Percentiles rank a stretch among this genome's conserved stretches.
Conservation (phyloP, 2,888 invertebrate genomes). For the Diploptera punctata region DNA sequence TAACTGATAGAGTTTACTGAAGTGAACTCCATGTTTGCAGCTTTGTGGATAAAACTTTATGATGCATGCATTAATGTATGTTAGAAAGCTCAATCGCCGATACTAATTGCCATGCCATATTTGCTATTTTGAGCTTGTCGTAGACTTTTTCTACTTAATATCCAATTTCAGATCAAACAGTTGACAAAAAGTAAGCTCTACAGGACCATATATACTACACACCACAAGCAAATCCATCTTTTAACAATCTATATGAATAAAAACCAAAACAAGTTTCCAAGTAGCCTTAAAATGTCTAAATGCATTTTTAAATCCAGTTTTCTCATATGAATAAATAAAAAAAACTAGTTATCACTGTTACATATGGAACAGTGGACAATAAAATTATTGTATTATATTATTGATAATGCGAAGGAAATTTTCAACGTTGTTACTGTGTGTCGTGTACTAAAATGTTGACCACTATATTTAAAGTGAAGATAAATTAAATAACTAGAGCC, state of each 20-base stretch:
- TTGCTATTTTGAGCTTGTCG: neutral
- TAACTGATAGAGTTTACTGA: too few species aligned
- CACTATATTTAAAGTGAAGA: neutral
- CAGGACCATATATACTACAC: neutral
- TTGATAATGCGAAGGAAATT: slow-evolving; percentile 42
- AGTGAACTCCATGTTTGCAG: too few species aligned
- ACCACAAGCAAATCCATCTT: neutral
- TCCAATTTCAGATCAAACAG: neutral
- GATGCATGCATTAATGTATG: neutral
- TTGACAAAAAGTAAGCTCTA: neutral
- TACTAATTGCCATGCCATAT: neutral
- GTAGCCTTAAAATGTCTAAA: slow-evolving; percentile 39
- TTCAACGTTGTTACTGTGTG: slow-evolving; percentile 43
- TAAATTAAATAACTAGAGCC: slow-evolving; percentile 36
- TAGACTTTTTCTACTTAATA: neutral
- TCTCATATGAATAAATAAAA: slow-evolving; percentile 24
- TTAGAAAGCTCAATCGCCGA: neutral
- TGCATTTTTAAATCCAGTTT: slow-evolving; percentile 33
- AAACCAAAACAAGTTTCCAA: slow-evolving; percentile 31
- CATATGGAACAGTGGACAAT: slow-evolving; percentile 44
- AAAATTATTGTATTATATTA: slow-evolving; percentile 43
- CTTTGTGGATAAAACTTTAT: too few species aligned
- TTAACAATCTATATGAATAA: slow-evolving; percentile 6
- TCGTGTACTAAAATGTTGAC: slow-evolving; percentile 37
- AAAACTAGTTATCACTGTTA: slow-evolving; percentile 37